Base-by-base conservation (phyloP, 2,888 invertebrate genomes). In the Laothoe populi region DNA sequence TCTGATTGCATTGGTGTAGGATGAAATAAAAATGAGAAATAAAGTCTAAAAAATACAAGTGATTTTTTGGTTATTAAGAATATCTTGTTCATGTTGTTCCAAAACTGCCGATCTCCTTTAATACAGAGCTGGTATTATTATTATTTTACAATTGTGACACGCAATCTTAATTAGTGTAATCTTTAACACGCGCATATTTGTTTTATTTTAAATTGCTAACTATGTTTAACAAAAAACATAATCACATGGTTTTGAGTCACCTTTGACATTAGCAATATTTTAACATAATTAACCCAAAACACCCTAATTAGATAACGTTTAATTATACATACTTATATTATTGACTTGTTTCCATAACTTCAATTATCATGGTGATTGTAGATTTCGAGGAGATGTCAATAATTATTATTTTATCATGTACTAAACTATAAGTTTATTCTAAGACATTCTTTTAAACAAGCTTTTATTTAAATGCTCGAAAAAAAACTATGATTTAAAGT, bases 131-230 rank as follows among this genome's bases (percentile, higher is more conserved):
- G n/a, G n/a, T n/a, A n/a, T n/a, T n/a, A n/a, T n/a, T n/a, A 42
- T 5, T 26, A 26, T 2, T 49, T n/a, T n/a, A n/a, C 31, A 16
- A 8, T 49, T 31, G 26, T n/a, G 2, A 16, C 4, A 16, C 13
- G 8, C 31, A 31, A 49, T 49, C 49, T 8, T 49, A 49, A 49
- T 49, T 31, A 31, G 16, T 23, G 31, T 53, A 53, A 53, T 11
- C 53, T 53, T 53, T 53, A 35, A 53, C 53, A 53, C 2, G 11
- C 10, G 4, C n/a, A 16, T 8, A 7, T 4, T 53, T 49, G 26
- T 16, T 49, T 49, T 49, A 26, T 31, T 16, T 49, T 31, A n/a
- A 13, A 38, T 38, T 38, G 10, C 38, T 13, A 13, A 38, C 13
- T 38, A 19, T 11, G 11, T 19, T 3, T 11, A 53, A 19, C 1